These are phyloP conservation scores for Istiophorus platypterus DNA, from an alignment of 2,113 vertebrate species.

Conservation along the genomic window DNA sequence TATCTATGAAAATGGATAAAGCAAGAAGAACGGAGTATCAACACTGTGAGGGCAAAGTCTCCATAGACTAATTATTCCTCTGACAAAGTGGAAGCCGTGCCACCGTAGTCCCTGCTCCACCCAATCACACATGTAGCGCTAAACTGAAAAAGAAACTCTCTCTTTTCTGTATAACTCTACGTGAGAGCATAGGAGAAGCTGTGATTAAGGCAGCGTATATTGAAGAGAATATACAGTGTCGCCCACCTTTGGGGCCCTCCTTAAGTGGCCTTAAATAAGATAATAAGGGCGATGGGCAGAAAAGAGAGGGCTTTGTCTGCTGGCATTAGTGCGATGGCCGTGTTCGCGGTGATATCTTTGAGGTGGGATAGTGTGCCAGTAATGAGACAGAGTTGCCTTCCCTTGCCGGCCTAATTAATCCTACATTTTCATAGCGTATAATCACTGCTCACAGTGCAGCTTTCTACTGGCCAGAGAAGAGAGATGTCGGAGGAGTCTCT, in stretches of 20 bases:
- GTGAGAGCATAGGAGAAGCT: constrained; percentile 81
- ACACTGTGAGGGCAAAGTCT: constrained; percentile 78
- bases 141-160: constrained; percentile 58
- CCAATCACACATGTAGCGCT: constrained; percentile 77
- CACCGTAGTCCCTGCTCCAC: constrained; percentile 72
- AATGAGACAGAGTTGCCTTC: constrained; percentile 92
- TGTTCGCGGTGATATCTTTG: constrained; percentile 90
- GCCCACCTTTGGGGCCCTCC: constrained; percentile 86
- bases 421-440: constrained; percentile 92
- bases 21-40: constrained; percentile 72
- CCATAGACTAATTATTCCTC: constrained; percentile 84
- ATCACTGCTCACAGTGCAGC: constrained; percentile 89
- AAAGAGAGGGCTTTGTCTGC: constrained; percentile 90
- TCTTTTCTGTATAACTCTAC: constrained; percentile 64
- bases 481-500: constrained; percentile 78
- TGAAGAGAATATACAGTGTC: constrained; percentile 74
- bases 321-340: constrained; percentile 87
- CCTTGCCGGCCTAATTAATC: constrained; percentile 93
- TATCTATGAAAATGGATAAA: constrained; percentile 79
- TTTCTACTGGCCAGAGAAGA: constrained; percentile 79
- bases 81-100: constrained; percentile 80
- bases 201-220: constrained; percentile 78
- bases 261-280: constrained; percentile 92
- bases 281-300: constrained; percentile 89
- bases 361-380: constrained; percentile 87